Base-by-base conservation (phyloP, 2,113 vertebrate species). In the Colistium nudipinnis region DNA sequence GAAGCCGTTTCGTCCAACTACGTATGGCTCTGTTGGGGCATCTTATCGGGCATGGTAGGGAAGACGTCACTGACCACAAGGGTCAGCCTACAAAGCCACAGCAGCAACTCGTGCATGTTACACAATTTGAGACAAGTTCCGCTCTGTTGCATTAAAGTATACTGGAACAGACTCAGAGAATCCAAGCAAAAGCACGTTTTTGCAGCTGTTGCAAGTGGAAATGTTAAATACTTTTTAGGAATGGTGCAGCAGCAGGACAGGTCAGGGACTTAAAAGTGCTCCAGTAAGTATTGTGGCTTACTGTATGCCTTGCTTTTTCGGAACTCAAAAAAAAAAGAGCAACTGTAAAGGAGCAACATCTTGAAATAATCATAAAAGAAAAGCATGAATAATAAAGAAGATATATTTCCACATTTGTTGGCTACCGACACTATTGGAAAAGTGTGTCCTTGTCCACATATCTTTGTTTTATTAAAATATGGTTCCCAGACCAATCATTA, bases 311-410 rank as follows among this genome's bases (percentile, higher is more conserved):
- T 69, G 69, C 77, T 82, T 78, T 82, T 86, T 76, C 60, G 73
- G 70, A 80, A 76, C 62, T 76, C 49, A 52, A 78, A 51, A 89
- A 81, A 9, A 22, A 33, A 81, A 12, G 20, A 85, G 55, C 54
- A 68, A 78, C 47, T 35, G 66, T 61, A 62, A 74, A 39, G 30
- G 62, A 74, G 55, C 24, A 87, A 90, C 90, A 92, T 92, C 84
- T 92, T 92, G 90, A 92, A 92, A 62, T 74, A 63, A 90, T 93
- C 74, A 85, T 25, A 74, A 33, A 76, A 63, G 70, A 80, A 86
- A 88, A 81, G 77, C 70, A 74, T 75, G 71, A 90, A 87, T 86
- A 85, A 87, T 83, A 87, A 62, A 84, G 31, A 78, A 81, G 52
- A 85, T 79, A 77, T 38, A 86, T 85, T 62, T 87, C 72, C 72